These are phyloP conservation scores for Anas platyrhynchos DNA, from an alignment of 2,113 vertebrate genomes.

Conservation along the genomic window DNA sequence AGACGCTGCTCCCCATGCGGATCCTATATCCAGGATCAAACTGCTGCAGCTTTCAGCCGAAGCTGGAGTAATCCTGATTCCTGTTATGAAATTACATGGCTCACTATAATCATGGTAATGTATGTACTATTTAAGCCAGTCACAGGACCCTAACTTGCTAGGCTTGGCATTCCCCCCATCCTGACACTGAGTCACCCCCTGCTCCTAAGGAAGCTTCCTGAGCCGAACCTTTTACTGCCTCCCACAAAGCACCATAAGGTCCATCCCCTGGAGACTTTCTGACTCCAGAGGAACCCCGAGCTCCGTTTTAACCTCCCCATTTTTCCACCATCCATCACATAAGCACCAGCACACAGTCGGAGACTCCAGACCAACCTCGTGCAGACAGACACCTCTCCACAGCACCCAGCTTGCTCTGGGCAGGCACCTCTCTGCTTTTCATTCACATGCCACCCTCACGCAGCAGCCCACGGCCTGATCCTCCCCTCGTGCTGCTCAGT, in stretches of 20 bases:
- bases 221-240: neutral
- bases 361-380: neutral
- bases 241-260: neutral
- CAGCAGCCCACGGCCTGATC: neutral
- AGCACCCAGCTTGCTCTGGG: neutral
- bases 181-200: neutral
- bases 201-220: neutral
- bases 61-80: neutral
- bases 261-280: neutral
- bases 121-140: neutral
- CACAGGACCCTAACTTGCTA: neutral
- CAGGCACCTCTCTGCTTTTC: accelerated
- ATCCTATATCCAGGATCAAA: neutral
- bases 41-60: neutral
- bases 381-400: neutral
- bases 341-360: neutral
- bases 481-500: accelerated
- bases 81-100: neutral
- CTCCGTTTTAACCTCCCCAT: neutral
- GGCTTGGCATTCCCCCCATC: neutral
- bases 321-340: neutral
- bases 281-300: neutral
- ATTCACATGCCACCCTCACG: neutral
- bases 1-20: accelerated
- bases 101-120: neutral